Conservation (phyloP, 2,113 vertebrate species). For the Oostethus manadensis region DNA sequence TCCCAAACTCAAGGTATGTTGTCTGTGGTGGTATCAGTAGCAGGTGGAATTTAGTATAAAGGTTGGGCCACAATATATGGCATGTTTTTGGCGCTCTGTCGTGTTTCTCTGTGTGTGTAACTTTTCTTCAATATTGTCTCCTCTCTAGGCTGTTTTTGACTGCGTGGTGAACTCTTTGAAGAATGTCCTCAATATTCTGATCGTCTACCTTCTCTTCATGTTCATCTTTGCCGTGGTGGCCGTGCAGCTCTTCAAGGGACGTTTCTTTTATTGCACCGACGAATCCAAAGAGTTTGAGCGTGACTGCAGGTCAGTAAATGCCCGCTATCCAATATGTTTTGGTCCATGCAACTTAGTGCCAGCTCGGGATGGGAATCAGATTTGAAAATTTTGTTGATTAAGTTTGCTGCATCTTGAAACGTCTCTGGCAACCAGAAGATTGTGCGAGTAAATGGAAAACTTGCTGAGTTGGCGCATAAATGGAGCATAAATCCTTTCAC, state of each 20-base stretch:
- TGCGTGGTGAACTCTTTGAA: conserved; percentile 96
- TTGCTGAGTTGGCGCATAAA: too few species aligned
- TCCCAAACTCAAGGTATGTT: conserved; percentile 88
- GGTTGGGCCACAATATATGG: too few species aligned
- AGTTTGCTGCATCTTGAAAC: too few species aligned
- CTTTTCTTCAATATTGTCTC: not conserved
- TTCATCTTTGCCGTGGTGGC: conserved; percentile 97
- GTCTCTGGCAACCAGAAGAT: too few species aligned
- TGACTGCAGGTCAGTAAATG: conserved; percentile 71
- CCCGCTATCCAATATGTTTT: not conserved
- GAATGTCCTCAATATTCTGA: conserved; percentile 95
- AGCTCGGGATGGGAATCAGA: not conserved
- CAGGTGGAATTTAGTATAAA: not conserved
- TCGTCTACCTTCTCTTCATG: conserved; percentile 98
- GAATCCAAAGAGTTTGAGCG: conserved; percentile 93
- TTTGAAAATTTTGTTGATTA: too few species aligned
- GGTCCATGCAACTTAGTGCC: not conserved
- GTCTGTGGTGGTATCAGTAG: not conserved
- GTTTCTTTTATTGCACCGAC: conserved; percentile 93
- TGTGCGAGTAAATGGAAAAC: too few species aligned
- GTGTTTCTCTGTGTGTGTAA: not conserved
- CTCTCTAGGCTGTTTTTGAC: conserved; percentile 88
- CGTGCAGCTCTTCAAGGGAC: conserved; percentile 94
- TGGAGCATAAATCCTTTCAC: too few species aligned
- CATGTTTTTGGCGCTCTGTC: too few species aligned